These are phyloP conservation scores for Saturnia pavonia DNA, from an alignment of 2,888 invertebrate species.

Conservation along the genomic window DNA sequence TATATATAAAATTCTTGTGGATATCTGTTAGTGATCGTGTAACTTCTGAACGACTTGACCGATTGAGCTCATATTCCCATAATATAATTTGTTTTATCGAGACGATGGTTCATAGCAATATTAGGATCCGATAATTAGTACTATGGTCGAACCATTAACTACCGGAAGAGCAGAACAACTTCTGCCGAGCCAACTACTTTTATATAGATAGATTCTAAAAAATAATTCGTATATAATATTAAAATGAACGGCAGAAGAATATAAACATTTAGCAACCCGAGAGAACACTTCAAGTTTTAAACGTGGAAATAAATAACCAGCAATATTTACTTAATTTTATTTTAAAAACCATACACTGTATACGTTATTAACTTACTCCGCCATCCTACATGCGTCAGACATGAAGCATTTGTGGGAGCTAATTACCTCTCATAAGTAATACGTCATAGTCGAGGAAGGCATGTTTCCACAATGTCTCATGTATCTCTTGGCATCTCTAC, in stretches of 20 bases:
- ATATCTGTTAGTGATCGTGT: too few species aligned
- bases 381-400: constrained; percentile 31
- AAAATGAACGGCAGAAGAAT: neutral
- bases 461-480: constrained; percentile 36
- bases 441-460: constrained; percentile 58
- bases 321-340: neutral
- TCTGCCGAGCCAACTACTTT: too few species aligned
- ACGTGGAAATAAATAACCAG: neutral
- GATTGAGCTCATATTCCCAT: too few species aligned
- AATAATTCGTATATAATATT: neutral
- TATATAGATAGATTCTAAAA: too few species aligned
- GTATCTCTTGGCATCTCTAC: constrained; percentile 19
- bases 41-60: too few species aligned
- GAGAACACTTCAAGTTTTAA: neutral
- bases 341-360: constrained; percentile 26
- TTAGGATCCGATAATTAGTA: too few species aligned
- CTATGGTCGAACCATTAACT: too few species aligned
- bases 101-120: too few species aligned
- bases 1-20: too few species aligned
- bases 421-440: constrained; percentile 66
- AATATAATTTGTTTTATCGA: too few species aligned
- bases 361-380: constrained; percentile 43
- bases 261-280: neutral
- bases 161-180: too few species aligned
- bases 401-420: constrained; percentile 44